Base-by-base conservation (phyloP, 2,888 invertebrate genomes). In the Leucophenga montana region DNA sequence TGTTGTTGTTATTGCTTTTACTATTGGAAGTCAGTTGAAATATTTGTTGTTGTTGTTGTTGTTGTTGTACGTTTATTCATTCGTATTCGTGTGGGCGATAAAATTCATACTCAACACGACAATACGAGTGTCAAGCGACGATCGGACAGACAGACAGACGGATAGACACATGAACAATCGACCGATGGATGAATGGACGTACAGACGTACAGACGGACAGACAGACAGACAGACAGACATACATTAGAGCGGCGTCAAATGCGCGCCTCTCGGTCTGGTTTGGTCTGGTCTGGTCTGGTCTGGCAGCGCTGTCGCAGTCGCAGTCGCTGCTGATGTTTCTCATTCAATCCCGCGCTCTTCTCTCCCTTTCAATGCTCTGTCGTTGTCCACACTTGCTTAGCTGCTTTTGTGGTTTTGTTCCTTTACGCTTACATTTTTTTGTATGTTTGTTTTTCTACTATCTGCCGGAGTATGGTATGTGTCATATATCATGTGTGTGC, bases 11-110 rank as follows among this genome's bases (percentile, higher is more conserved):
- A 20, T 56, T 22, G 18, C 54, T 66, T 66, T 14, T 39, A 27
- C 72, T 66, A 70, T 74, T 75, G 77, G 80, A 80, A 11, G 22
- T 8, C 54, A 56, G 22, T 13, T 20, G 22, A 61, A 61, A 61
- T 39, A 39, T 61, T 54, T 54, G 14, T 16, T 27, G 27, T 27
- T 39, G 39, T 11, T 39, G 39, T 54, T 54, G 14, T 16, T 27
- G 27, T 27, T 39, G 39, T 11, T 39, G 39, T 39, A 39, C 1
- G 39, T 39, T 39, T 39, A 39, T 39, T 39, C 39, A 39, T 39
- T 39, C 39, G 39, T 39, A 39, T 39, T 81, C 75, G 81, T 80
- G 80, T 80, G 80, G 81, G 81, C 81, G 81, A 80, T 78, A 77
- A 74, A 61, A 77, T 78, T 77, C 79, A 74, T 74, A 78, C 78